Percentiles rank a stretch among this genome's conserved stretches.
phyloP scores from a whole-genome alignment of 2,888 invertebrate genomes.

The Therioaphis trifolii region DNA sequence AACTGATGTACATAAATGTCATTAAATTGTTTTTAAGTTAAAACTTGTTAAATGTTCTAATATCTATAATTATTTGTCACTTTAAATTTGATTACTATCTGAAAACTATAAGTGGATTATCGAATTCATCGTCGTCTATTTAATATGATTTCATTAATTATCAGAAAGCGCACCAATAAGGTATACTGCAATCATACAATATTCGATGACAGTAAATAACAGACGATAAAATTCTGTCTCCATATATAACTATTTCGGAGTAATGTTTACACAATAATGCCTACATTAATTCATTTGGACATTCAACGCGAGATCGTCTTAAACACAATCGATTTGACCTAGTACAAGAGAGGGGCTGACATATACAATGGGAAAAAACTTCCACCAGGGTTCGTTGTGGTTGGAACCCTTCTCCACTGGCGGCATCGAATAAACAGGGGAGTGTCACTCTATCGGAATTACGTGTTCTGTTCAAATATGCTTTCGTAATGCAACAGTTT shows the following conservation, averaged over 20 bases:
- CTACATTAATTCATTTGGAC: conserved; percentile 41
- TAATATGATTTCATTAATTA: not conserved
- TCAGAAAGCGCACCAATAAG: too few relatives aligned
- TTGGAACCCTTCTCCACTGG: conserved; percentile 26
- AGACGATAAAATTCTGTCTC: too few relatives aligned
- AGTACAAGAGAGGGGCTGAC: conserved; percentile 31
- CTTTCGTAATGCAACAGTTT: conserved; percentile 60
- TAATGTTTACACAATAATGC: not conserved
- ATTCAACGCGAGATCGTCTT: conserved; percentile 43
- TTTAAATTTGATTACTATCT: too few relatives aligned
- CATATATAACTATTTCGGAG: too few relatives aligned
- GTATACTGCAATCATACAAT: too few relatives aligned
- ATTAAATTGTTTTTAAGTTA: too few relatives aligned
- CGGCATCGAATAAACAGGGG: conserved; percentile 56
- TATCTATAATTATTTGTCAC: too few relatives aligned
- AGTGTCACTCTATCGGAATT: conserved; percentile 55
- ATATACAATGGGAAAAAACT: conserved; percentile 36
- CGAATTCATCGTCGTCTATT: not conserved
- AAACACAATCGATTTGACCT: conserved; percentile 61
- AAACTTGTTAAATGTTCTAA: too few relatives aligned
- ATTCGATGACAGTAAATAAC: too few relatives aligned
- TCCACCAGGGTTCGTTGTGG: conserved; percentile 58
- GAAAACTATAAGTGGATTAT: too few relatives aligned
- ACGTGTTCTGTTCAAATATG: conserved; percentile 53
- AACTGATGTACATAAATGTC: too few relatives aligned